Evolutionary conservation across 2,797 vertebrate species (phyloP).

Genomic region (Cygnus olor): DNA sequence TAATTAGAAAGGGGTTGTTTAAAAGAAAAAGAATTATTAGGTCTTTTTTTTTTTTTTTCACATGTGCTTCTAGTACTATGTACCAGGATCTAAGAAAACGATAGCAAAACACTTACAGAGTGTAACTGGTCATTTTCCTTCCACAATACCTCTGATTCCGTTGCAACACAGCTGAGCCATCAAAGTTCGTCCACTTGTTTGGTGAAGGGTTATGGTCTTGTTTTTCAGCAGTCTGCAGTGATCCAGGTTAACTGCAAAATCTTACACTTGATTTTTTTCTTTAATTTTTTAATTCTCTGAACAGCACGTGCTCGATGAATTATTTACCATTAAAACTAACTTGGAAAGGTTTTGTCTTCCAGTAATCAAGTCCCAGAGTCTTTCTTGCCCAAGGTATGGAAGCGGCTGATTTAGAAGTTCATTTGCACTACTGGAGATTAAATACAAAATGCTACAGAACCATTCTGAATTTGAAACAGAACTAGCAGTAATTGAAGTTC

Average conservation of each 20-base stretch:
- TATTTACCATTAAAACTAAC: background rate
- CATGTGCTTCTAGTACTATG: background rate
- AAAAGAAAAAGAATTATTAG: background rate
- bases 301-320: background rate
- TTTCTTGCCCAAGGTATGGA: background rate
- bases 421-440: background rate
- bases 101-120: background rate
- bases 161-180: background rate
- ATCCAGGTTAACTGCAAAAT: background rate
- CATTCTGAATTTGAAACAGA: background rate
- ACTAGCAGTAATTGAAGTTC: background rate
- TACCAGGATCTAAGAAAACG: background rate
- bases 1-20: background rate
- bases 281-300: slow-evolving; percentile 13
- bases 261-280: background rate
- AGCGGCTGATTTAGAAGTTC: background rate
- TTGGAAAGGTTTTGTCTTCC: background rate
- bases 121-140: background rate
- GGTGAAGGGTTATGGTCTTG: background rate
- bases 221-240: background rate
- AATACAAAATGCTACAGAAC: background rate
- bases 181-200: rapidly evolving
- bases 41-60: background rate
- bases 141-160: background rate
- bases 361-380: background rate